phyloP scores from a whole-genome alignment of 2,113 vertebrate species.

The Stomatorhinus ivindoensis region DNA sequence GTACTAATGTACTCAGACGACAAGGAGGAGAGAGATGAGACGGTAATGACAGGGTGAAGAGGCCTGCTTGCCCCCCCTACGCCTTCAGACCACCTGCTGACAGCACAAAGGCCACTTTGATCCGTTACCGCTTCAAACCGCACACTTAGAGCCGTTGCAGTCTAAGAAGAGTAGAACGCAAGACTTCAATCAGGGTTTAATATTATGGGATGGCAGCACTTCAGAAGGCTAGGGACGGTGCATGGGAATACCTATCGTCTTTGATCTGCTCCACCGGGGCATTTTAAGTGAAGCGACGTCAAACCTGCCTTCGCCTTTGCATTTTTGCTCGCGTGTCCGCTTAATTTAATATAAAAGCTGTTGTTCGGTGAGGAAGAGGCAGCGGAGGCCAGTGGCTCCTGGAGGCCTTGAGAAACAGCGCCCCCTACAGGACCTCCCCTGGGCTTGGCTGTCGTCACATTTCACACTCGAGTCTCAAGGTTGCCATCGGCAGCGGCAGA shows the following conservation, averaged over 20 bases:
- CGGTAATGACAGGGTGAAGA: neutral
- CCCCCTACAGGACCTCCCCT: neutral
- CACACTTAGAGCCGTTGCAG: neutral
- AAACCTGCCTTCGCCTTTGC: neutral
- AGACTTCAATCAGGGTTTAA: neutral
- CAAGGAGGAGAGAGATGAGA: neutral
- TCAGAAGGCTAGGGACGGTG: neutral
- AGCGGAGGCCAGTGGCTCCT: neutral
- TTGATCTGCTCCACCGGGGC: neutral
- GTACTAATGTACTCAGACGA: neutral
- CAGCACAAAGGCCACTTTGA: slow-evolving; percentile 1
- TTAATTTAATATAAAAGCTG: neutral
- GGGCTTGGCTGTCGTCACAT: neutral
- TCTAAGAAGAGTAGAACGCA: neutral
- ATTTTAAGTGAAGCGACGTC: neutral
- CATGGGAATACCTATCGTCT: neutral
- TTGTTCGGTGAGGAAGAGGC: neutral
- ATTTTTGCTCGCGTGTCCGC: neutral
- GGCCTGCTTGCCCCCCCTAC: no score
- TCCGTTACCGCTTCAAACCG: neutral
- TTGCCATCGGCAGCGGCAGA: neutral
- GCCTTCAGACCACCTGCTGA: neutral
- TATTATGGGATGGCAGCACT: neutral
- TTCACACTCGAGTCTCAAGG: neutral
- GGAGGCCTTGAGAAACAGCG: neutral